A percentile compares a stretch with the other conserved stretches of the same genome.
Conservation (phyloP, 2,797 vertebrate genomes). For the Acanthornis magna region DNA sequence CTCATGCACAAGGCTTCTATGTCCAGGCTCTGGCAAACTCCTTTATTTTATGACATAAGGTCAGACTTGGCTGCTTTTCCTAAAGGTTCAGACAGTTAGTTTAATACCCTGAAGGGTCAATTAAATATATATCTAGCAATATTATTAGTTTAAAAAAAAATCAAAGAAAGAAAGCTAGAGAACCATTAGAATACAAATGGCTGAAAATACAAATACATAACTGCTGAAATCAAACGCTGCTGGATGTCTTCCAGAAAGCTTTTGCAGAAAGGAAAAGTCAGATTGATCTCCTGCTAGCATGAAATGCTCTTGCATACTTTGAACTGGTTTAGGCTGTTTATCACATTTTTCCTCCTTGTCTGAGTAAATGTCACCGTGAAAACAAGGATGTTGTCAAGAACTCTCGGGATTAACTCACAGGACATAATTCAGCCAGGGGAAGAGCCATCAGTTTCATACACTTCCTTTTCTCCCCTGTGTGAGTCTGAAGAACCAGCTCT, state of each 20-base stretch:
- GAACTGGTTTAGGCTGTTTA: not conserved
- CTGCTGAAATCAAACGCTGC: not conserved
- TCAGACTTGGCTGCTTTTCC: constrained; percentile 49
- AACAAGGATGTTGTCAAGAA: not conserved
- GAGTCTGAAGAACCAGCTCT: not conserved
- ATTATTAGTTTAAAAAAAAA: not conserved
- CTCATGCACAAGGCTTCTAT: constrained; percentile 12
- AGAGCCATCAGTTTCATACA: not conserved
- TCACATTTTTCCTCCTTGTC: not conserved
- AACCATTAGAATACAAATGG: not conserved
- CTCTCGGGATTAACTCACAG: not conserved
- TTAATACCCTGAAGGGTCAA: constrained; percentile 35
- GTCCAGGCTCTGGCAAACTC: not conserved
- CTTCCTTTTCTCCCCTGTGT: not conserved
- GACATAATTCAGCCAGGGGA: not conserved
- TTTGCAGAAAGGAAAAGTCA: not conserved
- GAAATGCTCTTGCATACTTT: not conserved
- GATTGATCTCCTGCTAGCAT: not conserved
- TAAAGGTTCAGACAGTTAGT: constrained; percentile 2
- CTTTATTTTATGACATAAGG: not conserved
- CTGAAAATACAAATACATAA: not conserved
- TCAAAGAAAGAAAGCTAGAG: not conserved
- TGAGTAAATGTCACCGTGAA: not conserved
- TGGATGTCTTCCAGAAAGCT: constrained; percentile 4
- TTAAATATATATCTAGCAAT: constrained; percentile 19